These are phyloP conservation scores for Cistogaster globosa DNA, from an alignment of 2,888 invertebrate species.

Conservation along the genomic window DNA sequence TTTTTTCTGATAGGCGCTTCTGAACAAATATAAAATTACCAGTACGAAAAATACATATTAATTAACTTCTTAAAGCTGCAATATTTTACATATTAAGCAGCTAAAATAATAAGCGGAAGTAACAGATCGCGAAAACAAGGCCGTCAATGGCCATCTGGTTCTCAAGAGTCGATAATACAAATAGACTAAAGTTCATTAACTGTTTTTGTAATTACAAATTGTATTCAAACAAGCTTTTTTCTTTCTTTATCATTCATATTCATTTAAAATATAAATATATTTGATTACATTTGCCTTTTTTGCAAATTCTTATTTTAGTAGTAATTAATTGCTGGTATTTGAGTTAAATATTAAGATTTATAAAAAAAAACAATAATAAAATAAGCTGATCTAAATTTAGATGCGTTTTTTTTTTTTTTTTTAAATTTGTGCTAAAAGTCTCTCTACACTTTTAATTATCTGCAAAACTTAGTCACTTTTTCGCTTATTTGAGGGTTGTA, in stretches of 20 bases:
- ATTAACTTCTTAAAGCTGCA: no score
- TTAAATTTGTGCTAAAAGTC: neutral
- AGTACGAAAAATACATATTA: no score
- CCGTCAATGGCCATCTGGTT: no score
- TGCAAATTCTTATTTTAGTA: neutral
- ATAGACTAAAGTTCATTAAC: conserved; percentile 14
- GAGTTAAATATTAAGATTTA: conserved; percentile 24
- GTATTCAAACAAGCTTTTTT: neutral
- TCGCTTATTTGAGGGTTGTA: conserved; percentile 30
- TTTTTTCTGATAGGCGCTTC: no score
- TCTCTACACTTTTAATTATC: neutral
- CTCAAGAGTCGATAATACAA: neutral
- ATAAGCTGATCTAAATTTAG: conserved; percentile 11
- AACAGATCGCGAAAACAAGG: no score
- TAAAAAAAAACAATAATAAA: neutral
- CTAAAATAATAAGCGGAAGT: no score
- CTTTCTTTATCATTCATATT: neutral
- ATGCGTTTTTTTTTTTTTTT: neutral
- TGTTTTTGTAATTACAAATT: neutral
- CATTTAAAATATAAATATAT: neutral
- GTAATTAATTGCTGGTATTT: conserved; percentile 7
- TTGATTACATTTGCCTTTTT: neutral
- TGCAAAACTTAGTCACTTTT: neutral
- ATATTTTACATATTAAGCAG: no score
- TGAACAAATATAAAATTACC: no score